Evolutionary conservation across 1,140 invertebrate species (phyloP), one percentile per base, ranked within the genome.

Genomic region (Aphelenchoides fujianensis): DNA sequence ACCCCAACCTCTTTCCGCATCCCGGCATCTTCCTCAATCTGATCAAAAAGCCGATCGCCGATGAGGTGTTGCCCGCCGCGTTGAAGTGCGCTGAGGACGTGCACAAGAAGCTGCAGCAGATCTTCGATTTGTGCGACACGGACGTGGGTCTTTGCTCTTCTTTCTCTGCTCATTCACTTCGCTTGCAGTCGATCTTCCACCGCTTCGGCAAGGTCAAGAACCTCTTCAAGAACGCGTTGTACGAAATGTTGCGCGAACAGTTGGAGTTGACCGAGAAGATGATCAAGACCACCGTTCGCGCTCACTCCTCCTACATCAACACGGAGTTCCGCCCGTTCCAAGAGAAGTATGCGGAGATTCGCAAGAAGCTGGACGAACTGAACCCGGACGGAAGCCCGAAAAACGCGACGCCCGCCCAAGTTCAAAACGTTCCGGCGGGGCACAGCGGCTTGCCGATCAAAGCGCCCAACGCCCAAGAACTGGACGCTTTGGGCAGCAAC

Each of bases 201-300:
- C 68, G 68, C n/a, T 69, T 69, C 68, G 63, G 63, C 1, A 70
- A 70, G 16, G 1, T 69, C 1, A 16, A 16, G 2, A 3, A 16
- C 27, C 19, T 12, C 28, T n/a, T 69, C 5, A 31, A 68, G 23
- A 3, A 30, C 16, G 30, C 72, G n/a, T 69, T 71, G 3, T 12
- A 71, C n/a, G 67, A 69, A 2, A 12, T 23, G 2, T 34, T 69
- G 69, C 27, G 72, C 12, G 19, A 28, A 16, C 0, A 69, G 63
- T 12, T 69, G 12, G 68, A 28, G 2, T 12, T n/a, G 12, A 32
- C 68, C 1, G 34, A 70, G 66, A 28, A 12, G 19, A 70, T 19
- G 1, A 71, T 69, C 63, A n/a, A 19, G 41, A 68, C 19, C 16
- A 28, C n/a, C 19, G 41, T 69, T 28, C 30, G 34, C 16, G 30